Evolutionary conservation across 2,888 invertebrate genomes (phyloP), one percentile per base, ranked within the genome.

Genomic region (Mesoligia furuncula): DNA sequence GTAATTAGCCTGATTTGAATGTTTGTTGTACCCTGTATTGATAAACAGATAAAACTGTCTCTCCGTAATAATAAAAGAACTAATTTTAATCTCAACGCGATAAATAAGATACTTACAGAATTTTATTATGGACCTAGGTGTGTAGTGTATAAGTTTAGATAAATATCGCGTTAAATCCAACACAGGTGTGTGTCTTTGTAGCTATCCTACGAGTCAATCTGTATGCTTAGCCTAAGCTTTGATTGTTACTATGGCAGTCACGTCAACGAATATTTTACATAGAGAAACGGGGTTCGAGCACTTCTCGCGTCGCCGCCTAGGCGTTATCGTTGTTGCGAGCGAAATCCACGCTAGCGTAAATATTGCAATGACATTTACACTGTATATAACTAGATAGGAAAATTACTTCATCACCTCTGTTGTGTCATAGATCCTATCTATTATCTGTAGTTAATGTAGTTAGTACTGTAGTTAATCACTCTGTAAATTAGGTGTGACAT

Each of bases 261-360:
- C 81, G 81, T 84, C 62, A 67, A 59, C 36, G 80, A 70, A 82
- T 79, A 84, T 84, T 84, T 73, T 84, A 73, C 39, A 82, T 70
- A 66, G 80, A 67, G 73, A 84, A 73, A 79, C 80, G 84, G 61
- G 61, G 69, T 76, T 57, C 45, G 15, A 59, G 77, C 31, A 80
- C 51, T 73, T 27, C 57, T 57, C 11, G 61, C 61, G 11, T 45
- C 61, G 27, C 57, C 42, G n/a, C n/a, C 57, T 61, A 66, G 39
- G 54, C 51, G 51, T 45, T 73, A 73, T 67, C 80, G 45, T 70
- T 36, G 57, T 77, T 73, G 51, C 62, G 31, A 73, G 70, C 51
- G 9, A 66, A 68, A 57, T 62, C 62, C 57, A 66, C 51, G 36
- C 62, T 65, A 61, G 39, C n/a, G 59, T 68, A 61, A 72, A 83